A percentile compares a stretch with the other conserved stretches of the same genome.
phyloP scores from a whole-genome alignment of 1,140 invertebrate species.

The Lasaia peninsularis region DNA sequence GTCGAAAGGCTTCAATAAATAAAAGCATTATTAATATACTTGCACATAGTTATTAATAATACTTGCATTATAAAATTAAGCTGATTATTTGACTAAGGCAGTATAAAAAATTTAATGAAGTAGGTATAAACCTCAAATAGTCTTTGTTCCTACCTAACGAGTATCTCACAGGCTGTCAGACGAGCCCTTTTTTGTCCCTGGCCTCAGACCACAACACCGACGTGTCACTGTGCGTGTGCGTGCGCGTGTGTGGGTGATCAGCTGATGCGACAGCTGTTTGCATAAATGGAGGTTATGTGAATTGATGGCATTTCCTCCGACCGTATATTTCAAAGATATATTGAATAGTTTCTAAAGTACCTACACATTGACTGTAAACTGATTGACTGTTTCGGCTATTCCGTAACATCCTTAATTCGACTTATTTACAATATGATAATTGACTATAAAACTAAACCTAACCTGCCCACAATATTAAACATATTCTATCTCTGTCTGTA shows the following conservation, averaged over 20 bases:
- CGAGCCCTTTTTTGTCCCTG: slow-evolving; percentile 4
- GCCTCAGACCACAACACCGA: neutral
- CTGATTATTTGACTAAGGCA: too few species aligned
- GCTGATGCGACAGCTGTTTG: slow-evolving; percentile 8
- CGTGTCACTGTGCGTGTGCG: neutral
- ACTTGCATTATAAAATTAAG: too few species aligned
- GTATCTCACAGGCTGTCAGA: neutral
- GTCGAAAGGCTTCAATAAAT: too few species aligned
- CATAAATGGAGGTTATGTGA: slow-evolving; percentile 6
- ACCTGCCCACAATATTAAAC: too few species aligned
- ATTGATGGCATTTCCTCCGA: slow-evolving; percentile 1
- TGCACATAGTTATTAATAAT: too few species aligned
- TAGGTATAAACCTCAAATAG: neutral
- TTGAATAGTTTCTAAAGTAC: neutral
- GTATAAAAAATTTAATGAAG: too few species aligned
- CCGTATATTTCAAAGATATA: neutral
- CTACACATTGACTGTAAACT: neutral
- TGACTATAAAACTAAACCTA: too few species aligned
- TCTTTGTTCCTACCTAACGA: neutral
- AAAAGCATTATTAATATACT: too few species aligned
- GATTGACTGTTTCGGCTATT: neutral
- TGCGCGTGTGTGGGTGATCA: neutral
- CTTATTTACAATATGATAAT: too few species aligned
- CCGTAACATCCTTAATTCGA: too few species aligned
- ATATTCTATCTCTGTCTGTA: too few species aligned